These are phyloP conservation scores for Ormia ochracea DNA, from an alignment of 2,888 invertebrate genomes.

Conservation along the genomic window DNA sequence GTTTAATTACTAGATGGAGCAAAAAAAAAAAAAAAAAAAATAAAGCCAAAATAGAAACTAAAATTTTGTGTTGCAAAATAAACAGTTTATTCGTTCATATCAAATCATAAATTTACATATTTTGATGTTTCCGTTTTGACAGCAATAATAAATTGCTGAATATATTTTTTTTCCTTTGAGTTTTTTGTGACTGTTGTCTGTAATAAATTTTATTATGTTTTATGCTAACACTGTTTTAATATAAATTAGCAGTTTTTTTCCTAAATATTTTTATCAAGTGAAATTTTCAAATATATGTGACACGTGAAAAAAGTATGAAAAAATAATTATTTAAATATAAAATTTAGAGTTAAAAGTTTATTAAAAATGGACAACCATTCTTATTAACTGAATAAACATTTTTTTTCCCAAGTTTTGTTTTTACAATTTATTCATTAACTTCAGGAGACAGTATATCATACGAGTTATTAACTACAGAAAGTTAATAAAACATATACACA, in stretches of 20 bases:
- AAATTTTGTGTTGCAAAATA: neutral
- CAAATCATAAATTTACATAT: slow-evolving; percentile 1
- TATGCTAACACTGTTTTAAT: slow-evolving; percentile 50
- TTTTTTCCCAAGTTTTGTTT: too few relatives aligned
- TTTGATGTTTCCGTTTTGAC: neutral
- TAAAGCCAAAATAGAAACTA: neutral
- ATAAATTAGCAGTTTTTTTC: neutral
- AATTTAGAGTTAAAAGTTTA: too few relatives aligned
- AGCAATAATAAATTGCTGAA: slow-evolving; percentile 8
- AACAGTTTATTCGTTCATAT: slow-evolving; percentile 2
- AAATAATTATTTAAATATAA: too few relatives aligned
- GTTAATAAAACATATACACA: too few relatives aligned
- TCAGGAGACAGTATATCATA: too few relatives aligned
- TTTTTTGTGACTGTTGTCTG: slow-evolving; percentile 22
- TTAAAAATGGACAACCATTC: too few relatives aligned
- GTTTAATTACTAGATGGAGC: neutral
- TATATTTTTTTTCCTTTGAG: neutral
- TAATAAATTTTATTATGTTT: slow-evolving; percentile 54
- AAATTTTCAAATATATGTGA: neutral
- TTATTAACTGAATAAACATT: too few relatives aligned
- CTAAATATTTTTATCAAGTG: neutral
- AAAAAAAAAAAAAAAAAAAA: neutral
- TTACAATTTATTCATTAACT: too few relatives aligned
- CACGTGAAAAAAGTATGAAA: neutral
- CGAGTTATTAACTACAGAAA: too few relatives aligned